Percentiles rank a stretch among this genome's conserved stretches.
Conservation (phyloP, 2,888 invertebrate species). For the Drosophila hamatofila region DNA sequence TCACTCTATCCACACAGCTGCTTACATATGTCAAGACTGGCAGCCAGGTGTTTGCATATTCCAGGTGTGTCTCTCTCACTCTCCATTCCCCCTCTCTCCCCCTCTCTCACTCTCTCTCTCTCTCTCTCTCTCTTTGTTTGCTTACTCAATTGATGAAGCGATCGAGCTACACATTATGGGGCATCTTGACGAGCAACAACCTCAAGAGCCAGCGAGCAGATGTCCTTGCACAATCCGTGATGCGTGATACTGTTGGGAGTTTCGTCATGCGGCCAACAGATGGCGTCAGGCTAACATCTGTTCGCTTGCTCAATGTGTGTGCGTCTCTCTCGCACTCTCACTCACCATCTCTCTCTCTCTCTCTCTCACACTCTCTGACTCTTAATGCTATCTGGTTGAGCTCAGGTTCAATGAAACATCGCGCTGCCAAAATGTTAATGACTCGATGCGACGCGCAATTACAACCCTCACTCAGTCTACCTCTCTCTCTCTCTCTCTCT, state of each 20-base stretch:
- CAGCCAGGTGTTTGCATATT: conserved; percentile 27
- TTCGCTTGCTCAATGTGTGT: neutral
- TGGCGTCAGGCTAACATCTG: conserved; percentile 54
- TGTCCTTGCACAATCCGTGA: conserved; percentile 54
- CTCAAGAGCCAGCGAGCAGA: conserved; percentile 24
- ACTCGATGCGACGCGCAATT: conserved; percentile 49
- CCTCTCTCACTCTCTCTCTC: neutral
- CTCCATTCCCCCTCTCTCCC: too few species aligned
- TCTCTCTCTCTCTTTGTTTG: neutral
- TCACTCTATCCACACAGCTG: neutral
- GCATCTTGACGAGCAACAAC: conserved; percentile 48
- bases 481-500: conserved; percentile 16
- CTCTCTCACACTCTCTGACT: too few species aligned
- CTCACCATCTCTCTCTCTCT: neutral
- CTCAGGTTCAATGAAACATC: conserved; percentile 52
- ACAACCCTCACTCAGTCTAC: conserved; percentile 39
- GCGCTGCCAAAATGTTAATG: conserved; percentile 65
- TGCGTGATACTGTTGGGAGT: conserved; percentile 4
- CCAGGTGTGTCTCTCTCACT: neutral
- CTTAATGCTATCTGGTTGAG: conserved; percentile 33
- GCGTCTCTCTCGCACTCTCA: neutral
- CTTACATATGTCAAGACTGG: conserved; percentile 7
- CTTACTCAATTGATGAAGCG: neutral
- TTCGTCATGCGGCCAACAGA: conserved; percentile 54
- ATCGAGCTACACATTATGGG: conserved; percentile 10